A percentile compares a stretch with the other conserved stretches of the same genome.
These are phyloP conservation scores for Agriopis aurantiaria DNA, from an alignment of 2,888 invertebrate species.

Conservation along the genomic window DNA sequence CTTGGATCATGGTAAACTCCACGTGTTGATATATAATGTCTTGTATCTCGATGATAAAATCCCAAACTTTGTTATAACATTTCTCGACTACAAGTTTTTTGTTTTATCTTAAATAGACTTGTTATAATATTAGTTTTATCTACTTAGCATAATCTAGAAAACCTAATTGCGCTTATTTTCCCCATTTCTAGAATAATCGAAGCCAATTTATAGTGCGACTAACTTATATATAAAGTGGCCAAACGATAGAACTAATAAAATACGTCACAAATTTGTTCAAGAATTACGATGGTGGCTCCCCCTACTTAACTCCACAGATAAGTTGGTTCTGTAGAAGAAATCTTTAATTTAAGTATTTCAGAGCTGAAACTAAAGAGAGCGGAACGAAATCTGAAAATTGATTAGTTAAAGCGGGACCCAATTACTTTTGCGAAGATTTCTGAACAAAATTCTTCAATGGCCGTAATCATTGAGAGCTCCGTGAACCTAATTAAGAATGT, in stretches of 20 bases:
- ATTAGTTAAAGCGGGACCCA: constrained; percentile 29
- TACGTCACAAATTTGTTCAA: neutral
- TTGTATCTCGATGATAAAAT: too few relatives aligned
- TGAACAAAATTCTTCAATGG: constrained; percentile 13
- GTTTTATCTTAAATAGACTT: too few relatives aligned
- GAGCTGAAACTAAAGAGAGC: constrained; percentile 20
- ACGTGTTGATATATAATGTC: too few relatives aligned
- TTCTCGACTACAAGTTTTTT: too few relatives aligned
- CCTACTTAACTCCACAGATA: neutral
- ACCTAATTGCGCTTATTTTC: neutral
- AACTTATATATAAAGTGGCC: neutral
- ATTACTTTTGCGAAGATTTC: constrained; percentile 25
- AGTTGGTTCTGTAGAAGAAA: constrained; percentile 3
- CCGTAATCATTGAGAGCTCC: constrained; percentile 17
- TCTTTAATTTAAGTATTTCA: constrained; percentile 21
- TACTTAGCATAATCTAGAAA: neutral
- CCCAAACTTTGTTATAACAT: too few relatives aligned
- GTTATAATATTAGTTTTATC: too few relatives aligned
- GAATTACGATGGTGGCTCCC: neutral
- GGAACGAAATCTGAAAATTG: constrained; percentile 25
- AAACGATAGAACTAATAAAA: neutral
- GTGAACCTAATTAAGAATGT: constrained; percentile 5
- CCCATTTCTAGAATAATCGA: neutral
- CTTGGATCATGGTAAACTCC: too few relatives aligned
- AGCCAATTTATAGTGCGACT: constrained; percentile 3